Percentiles rank a stretch among this genome's conserved stretches.
phyloP scores from a whole-genome alignment of 2,888 invertebrate species.

The Drosophila leonis region DNA sequence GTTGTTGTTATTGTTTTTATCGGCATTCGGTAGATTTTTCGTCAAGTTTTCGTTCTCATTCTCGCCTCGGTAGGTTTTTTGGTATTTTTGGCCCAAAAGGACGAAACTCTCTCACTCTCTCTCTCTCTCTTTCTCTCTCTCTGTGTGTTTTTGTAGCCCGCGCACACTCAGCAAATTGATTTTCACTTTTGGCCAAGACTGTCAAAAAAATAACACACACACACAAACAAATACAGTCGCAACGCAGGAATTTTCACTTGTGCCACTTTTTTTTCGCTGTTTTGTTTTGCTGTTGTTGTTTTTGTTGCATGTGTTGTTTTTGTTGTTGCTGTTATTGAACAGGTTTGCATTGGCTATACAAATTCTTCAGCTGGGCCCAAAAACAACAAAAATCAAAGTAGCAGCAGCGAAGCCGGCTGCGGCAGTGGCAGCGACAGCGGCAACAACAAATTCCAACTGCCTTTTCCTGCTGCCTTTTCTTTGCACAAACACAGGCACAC shows the following conservation, averaged over 20 bases:
- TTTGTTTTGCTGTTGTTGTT: constrained; percentile 42
- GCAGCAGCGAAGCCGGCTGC: constrained; percentile 36
- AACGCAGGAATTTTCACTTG: constrained; percentile 80
- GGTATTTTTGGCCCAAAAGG: constrained; percentile 57
- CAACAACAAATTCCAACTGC: constrained; percentile 59
- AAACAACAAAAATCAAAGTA: constrained; percentile 49
- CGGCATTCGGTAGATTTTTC: constrained; percentile 56
- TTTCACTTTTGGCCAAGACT: constrained; percentile 75
- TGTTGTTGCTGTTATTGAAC: constrained; percentile 46
- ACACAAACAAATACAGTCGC: constrained; percentile 36
- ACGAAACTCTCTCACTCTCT: constrained; percentile 41
- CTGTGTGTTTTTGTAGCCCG: constrained; percentile 45
- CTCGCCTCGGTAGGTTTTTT: constrained; percentile 56
- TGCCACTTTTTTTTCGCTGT: constrained; percentile 73
- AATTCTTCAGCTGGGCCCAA: constrained; percentile 52
- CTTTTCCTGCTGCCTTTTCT: constrained; percentile 66
- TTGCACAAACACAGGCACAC: constrained; percentile 34
- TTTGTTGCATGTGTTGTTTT: constrained; percentile 33
- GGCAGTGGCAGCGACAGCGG: constrained; percentile 29
- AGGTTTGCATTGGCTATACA: constrained; percentile 58
- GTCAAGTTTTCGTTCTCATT: constrained; percentile 58
- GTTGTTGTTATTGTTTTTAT: constrained; percentile 41
- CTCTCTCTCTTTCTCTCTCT: constrained; percentile 22
- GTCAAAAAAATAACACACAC: constrained; percentile 65
- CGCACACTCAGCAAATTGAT: constrained; percentile 76